Base-by-base conservation (phyloP, 2,888 invertebrate genomes). In the Athalia cordata region DNA sequence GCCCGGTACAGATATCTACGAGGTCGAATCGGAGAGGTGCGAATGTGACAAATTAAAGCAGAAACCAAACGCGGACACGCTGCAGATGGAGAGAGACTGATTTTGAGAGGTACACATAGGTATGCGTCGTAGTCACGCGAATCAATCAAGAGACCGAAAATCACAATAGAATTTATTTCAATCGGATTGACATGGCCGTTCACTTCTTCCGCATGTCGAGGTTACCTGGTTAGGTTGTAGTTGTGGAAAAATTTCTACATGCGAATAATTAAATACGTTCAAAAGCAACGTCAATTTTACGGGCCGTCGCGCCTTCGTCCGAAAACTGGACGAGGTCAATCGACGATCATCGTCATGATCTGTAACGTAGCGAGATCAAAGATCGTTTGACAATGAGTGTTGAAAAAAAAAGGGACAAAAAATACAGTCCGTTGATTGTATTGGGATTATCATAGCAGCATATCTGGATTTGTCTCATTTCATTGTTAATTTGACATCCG, bases 141-240 rank as follows among this genome's bases (percentile, higher is more conserved):
- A 11, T 61, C n/a, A 13, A 64, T 64, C 45, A 66, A 66, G 49
- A 52, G 61, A 47, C 43, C 9, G 59, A 72, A 72, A 72, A 72
- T 72, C 45, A 72, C 72, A 72, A 72, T 72, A 61, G 61, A 61
- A 72, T 72, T 72, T 72, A 72, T 72, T 72, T 45, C 47, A 59
- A 72, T 47, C 13, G 15, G 59, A 72, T 72, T 49, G 72, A 61
- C 61, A 47, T 8, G 50, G 57, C 52, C 57, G 57, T 72, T 59
- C 8, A 29, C 57, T 43, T 13, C 68, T 57, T 61, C 72, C 61
- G 57, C 57, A 4, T 59, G 9, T 72, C 72, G 72, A 72, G 72
- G 72, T 59, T 72, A 61, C 9, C 6, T 57, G 8, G 68, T 52
- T 29, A 5, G 4, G 55, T 52, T 52, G 29, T 52, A 52, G 11